phyloP scores from a whole-genome alignment of 2,888 invertebrate genomes.

The Phoenoteleia sp. region DNA sequence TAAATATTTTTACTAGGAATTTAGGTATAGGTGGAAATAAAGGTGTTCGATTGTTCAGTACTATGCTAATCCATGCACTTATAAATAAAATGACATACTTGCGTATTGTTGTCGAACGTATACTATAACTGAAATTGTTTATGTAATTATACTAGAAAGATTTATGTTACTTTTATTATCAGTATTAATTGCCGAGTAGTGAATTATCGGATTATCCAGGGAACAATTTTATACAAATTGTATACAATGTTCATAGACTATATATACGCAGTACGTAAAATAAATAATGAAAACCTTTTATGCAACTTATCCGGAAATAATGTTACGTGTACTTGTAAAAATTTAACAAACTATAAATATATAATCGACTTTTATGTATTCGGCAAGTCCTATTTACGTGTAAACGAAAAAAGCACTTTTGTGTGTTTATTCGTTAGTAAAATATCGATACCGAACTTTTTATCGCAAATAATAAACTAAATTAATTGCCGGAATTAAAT shows the following conservation, averaged over 20 bases:
- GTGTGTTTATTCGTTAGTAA: neutral
- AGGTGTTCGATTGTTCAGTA: too few species aligned
- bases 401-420: neutral
- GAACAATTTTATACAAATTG: too few species aligned
- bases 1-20: too few species aligned
- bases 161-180: too few species aligned
- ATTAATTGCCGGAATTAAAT: constrained; percentile 6
- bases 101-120: too few species aligned
- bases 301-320: constrained; percentile 17
- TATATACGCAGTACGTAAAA: constrained; percentile 8
- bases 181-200: too few species aligned
- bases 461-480: neutral
- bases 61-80: too few species aligned
- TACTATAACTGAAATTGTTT: too few species aligned
- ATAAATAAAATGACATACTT: too few species aligned
- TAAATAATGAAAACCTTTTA: constrained; percentile 17
- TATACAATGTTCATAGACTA: constrained; percentile 21
- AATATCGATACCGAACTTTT: neutral
- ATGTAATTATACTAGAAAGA: too few species aligned
- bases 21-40: too few species aligned
- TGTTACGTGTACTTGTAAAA: neutral
- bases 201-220: too few species aligned
- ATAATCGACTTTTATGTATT: neutral
- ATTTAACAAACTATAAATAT: constrained; percentile 1
- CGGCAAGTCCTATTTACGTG: neutral